A percentile compares a stretch with the other conserved stretches of the same genome.
These are phyloP conservation scores for Strigamia crassipes DNA, from an alignment of 2,888 invertebrate genomes.

Conservation along the genomic window DNA sequence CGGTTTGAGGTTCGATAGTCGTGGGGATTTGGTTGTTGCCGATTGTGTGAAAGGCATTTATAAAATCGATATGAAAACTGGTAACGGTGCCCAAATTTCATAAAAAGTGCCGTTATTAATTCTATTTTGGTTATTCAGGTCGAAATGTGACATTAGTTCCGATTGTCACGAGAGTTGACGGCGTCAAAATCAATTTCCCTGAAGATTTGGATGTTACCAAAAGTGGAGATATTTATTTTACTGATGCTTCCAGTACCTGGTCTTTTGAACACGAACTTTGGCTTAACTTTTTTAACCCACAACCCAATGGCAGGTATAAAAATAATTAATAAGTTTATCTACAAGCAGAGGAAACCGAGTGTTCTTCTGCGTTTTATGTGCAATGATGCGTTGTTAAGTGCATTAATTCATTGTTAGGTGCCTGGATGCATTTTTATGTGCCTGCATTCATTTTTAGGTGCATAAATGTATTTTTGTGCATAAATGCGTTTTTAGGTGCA, in stretches of 20 bases:
- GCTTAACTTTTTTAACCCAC: background rate
- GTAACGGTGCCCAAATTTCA: background rate
- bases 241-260: background rate
- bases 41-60: conserved; percentile 34
- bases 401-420: background rate
- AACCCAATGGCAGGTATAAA: conserved; percentile 2
- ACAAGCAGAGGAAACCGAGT: too few relatives aligned
- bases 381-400: background rate
- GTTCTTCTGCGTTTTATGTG: too few relatives aligned
- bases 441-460: background rate
- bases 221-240: background rate
- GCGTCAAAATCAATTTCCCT: conserved; percentile 13
- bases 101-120: background rate
- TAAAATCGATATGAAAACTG: conserved; percentile 37
- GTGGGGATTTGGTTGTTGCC: conserved; percentile 30
- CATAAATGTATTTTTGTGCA: background rate
- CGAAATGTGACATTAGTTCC: conserved; percentile 10
- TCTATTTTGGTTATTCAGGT: background rate
- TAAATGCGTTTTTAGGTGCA: background rate
- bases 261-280: background rate
- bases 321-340: too few relatives aligned
- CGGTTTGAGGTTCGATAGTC: conserved; percentile 24
- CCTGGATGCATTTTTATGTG: too few relatives aligned
- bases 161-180: background rate
- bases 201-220: conserved; percentile 1